Percentiles rank a stretch among this genome's conserved stretches.
Conservation (phyloP, 2,888 invertebrate genomes). For the Tetranychus piercei region DNA sequence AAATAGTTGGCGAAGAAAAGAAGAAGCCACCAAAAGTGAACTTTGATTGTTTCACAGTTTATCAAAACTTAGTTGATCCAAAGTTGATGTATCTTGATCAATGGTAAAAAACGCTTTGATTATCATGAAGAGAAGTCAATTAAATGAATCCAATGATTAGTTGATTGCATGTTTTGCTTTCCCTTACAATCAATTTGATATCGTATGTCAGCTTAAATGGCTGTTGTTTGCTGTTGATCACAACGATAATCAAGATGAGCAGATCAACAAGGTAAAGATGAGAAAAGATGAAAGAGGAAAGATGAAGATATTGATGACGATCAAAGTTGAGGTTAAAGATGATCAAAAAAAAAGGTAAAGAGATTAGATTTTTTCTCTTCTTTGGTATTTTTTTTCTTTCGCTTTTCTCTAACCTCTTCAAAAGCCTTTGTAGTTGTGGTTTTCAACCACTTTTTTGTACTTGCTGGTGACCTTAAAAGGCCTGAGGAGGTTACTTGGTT, state of each 20-base stretch:
- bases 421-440: background rate
- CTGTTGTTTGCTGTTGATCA: too few species aligned
- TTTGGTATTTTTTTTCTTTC: background rate
- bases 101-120: background rate
- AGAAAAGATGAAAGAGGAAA: background rate
- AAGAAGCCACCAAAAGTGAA: too few species aligned
- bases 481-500: conserved; percentile 1
- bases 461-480: background rate
- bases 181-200: background rate
- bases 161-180: background rate
- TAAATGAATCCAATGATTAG: background rate
- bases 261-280: too few species aligned
- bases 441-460: background rate
- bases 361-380: background rate
- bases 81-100: too few species aligned
- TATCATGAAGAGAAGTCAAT: background rate
- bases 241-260: too few species aligned
- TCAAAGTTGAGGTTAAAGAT: background rate
- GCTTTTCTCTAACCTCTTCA: background rate
- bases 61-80: too few species aligned
- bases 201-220: too few species aligned
- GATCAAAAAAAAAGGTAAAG: background rate
- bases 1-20: too few species aligned
- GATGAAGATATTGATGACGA: background rate
- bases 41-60: too few species aligned